Evolutionary conservation across 2,113 vertebrate species (phyloP), one percentile per base, ranked within the genome.

Genomic region (Corythoichthys intestinalis): DNA sequence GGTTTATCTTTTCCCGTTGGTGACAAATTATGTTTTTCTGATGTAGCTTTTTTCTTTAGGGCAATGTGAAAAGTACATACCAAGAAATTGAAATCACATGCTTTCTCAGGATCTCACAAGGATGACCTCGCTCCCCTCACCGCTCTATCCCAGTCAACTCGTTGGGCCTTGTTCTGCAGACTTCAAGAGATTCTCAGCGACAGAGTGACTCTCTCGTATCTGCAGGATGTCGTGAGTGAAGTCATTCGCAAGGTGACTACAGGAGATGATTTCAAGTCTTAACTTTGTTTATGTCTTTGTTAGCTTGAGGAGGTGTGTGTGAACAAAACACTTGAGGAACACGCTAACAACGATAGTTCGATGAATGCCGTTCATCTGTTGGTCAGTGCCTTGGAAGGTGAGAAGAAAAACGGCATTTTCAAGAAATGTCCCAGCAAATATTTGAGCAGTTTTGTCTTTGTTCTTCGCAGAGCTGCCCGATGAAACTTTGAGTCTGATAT

Each of bases 361-460:
- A 76, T 94, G 1, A 80, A 80, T 6, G 86, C 93, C 2, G 82
- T 82, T 71, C 88, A 94, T 79, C 86, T 94, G 77, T 80, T 98
- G 74, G 78, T 96, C 85, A 94, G 92, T 44, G 94, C 95, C 4
- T 11, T 96, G 64, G 92, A 94, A 84, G 96, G 96, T 97, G 85
- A 87, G 81, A 17, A 13, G 8, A 50, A 65, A 49, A 65, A 49
- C 28, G 49, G 8, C 28, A 4, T 14, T 41, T 48, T 53, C 4
- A 54, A 49, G 6, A 14, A 2, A 7, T 7, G 20, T 61, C 50
- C 28, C 12, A 2, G 6, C 3, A 28, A 14, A 47, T 12, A 4
- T 35, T 47, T 44, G 9, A 3, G 7, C 17, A 8, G 37, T 8
- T 28, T n/a, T 53, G 35, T 12, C 50, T 37, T 28, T 53, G 44